phyloP scores from a whole-genome alignment of 1,140 invertebrate species.

The Cepaea nemoralis region DNA sequence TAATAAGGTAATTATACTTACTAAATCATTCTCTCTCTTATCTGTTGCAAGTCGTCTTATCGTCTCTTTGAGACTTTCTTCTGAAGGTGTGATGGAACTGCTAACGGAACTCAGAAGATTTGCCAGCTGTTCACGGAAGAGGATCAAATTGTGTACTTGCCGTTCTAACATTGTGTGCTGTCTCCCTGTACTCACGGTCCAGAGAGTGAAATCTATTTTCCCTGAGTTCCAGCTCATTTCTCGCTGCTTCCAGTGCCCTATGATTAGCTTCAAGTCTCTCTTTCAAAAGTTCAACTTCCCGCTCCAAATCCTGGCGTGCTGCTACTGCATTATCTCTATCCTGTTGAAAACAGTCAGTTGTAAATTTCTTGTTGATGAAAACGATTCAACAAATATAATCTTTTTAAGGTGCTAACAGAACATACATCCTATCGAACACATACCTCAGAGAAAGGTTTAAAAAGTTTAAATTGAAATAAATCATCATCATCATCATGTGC shows the following conservation, averaged over 20 bases:
- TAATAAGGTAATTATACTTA: too few relatives aligned
- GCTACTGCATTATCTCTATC: slow-evolving; percentile 67
- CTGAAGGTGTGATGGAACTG: slow-evolving; percentile 53
- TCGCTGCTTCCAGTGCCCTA: slow-evolving; percentile 64
- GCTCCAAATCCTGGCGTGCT: slow-evolving; percentile 56
- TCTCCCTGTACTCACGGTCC: slow-evolving; percentile 56
- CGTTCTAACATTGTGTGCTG: slow-evolving; percentile 50
- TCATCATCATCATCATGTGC: too few relatives aligned
- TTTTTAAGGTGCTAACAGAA: too few relatives aligned
- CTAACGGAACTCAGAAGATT: slow-evolving; percentile 61
- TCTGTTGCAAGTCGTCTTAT: slow-evolving; percentile 50
- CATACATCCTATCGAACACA: too few relatives aligned
- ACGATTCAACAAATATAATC: too few relatives aligned
- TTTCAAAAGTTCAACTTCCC: slow-evolving; percentile 66
- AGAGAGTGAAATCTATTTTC: slow-evolving; percentile 55
- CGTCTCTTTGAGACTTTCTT: slow-evolving; percentile 65
- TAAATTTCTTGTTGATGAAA: too few relatives aligned
- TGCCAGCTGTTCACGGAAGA: slow-evolving; percentile 67
- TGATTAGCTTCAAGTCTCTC: slow-evolving; percentile 67
- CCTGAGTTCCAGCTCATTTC: slow-evolving; percentile 64
- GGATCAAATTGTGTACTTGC: slow-evolving; percentile 53
- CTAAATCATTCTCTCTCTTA: slow-evolving; percentile 55
- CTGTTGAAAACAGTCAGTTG: slow-evolving; percentile 49
- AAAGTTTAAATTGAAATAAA: too few relatives aligned
- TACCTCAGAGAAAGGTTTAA: too few relatives aligned